Percentiles rank a stretch among this genome's conserved stretches.
phyloP scores from a whole-genome alignment of 2,888 invertebrate genomes.

The Pterobdella sp. region DNA sequence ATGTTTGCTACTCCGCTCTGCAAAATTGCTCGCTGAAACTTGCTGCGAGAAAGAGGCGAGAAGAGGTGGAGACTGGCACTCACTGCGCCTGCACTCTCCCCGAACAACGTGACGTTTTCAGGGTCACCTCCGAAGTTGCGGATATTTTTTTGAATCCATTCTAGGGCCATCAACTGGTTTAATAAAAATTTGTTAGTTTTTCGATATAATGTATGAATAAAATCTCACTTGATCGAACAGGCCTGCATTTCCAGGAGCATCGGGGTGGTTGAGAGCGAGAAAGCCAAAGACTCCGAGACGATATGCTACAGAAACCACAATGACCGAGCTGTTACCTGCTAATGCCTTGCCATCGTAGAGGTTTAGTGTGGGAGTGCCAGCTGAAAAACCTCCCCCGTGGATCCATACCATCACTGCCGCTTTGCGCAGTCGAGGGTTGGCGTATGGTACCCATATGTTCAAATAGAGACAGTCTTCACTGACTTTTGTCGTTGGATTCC shows the following conservation, averaged over 20 bases:
- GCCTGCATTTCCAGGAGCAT: slow-evolving; percentile 83
- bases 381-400: slow-evolving; percentile 61
- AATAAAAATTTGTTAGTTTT: neutral
- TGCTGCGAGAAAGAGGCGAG: slow-evolving; percentile 75
- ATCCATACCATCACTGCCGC: slow-evolving; percentile 83
- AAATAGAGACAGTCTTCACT: slow-evolving; percentile 88
- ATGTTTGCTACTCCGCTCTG: slow-evolving; percentile 85
- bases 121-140: slow-evolving; percentile 63
- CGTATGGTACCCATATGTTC: slow-evolving; percentile 75
- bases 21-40: slow-evolving; percentile 70
- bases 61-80: slow-evolving; percentile 69
- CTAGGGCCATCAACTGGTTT: slow-evolving; percentile 70
- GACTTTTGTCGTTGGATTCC: slow-evolving; percentile 35
- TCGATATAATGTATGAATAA: neutral
- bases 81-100: slow-evolving; percentile 89
- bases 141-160: slow-evolving; percentile 52
- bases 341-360: slow-evolving; percentile 84
- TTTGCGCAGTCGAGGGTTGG: slow-evolving; percentile 47
- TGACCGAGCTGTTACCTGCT: slow-evolving; percentile 77
- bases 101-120: slow-evolving; percentile 86
- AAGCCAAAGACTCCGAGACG: slow-evolving; percentile 78
- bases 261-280: slow-evolving; percentile 51
- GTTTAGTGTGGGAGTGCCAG: slow-evolving; percentile 81
- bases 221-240: slow-evolving; percentile 66
- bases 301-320: slow-evolving; percentile 89